Evolutionary conservation across 2,113 vertebrate species (phyloP).

Genomic region (Thunnus maccoyii): DNA sequence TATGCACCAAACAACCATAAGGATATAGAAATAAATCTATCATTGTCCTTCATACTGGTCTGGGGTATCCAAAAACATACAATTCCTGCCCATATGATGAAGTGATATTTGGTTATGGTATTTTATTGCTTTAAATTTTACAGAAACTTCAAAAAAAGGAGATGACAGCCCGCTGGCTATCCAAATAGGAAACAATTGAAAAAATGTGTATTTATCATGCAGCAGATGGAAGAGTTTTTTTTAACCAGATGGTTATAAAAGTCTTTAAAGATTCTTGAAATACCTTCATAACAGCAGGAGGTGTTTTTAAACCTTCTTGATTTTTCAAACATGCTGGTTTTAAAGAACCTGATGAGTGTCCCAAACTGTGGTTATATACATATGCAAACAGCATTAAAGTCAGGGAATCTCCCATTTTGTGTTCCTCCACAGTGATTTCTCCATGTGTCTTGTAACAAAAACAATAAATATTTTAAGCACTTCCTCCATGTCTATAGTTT

Average conservation of each 20-base stretch:
- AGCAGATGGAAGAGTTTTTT: too few relatives aligned
- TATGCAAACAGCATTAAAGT: neutral
- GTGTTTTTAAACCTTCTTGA: too few relatives aligned
- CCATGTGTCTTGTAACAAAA: conserved; percentile 69
- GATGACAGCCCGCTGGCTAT: too few relatives aligned
- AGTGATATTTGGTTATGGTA: neutral
- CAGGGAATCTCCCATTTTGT: conserved; percentile 23
- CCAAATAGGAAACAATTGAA: too few relatives aligned
- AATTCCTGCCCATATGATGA: neutral
- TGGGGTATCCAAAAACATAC: neutral
- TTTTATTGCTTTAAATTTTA: neutral
- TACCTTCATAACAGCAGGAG: too few relatives aligned
- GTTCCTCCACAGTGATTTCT: conserved; percentile 52
- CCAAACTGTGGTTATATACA: neutral
- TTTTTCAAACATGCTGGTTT: neutral
- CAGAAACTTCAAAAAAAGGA: neutral
- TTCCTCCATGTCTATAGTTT: conserved; percentile 79
- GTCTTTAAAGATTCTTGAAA: too few relatives aligned
- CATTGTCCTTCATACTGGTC: neutral
- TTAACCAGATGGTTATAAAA: too few relatives aligned
- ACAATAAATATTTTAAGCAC: conserved; percentile 83
- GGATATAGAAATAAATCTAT: neutral
- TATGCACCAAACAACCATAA: neutral
- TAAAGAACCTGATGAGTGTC: neutral
- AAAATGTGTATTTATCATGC: too few relatives aligned